Evolutionary conservation across 2,113 vertebrate genomes (phyloP).

Genomic region (Tetrax tetrax): DNA sequence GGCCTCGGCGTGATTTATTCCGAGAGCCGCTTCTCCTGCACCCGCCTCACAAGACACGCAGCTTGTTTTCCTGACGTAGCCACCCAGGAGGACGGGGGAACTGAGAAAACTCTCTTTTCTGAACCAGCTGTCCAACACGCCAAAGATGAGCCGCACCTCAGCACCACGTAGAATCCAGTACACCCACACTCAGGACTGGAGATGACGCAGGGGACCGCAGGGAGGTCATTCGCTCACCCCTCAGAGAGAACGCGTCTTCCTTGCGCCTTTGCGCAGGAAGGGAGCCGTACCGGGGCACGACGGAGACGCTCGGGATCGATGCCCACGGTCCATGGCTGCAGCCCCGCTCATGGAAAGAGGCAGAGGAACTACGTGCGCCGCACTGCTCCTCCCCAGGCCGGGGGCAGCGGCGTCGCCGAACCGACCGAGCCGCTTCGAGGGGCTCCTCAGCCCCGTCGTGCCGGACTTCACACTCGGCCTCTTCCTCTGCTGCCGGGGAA

Average conservation of each 20-base stretch:
- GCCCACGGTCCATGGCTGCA: not conserved
- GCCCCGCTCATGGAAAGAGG: fast-evolving
- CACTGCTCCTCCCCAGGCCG: fast-evolving
- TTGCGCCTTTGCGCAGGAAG: not conserved
- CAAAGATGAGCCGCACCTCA: not conserved
- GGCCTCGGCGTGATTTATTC: not conserved
- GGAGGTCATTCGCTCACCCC: fast-evolving
- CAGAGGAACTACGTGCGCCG: fast-evolving
- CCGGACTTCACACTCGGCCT: fast-evolving
- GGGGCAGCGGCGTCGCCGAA: fast-evolving
- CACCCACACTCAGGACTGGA: not conserved
- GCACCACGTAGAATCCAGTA: not conserved
- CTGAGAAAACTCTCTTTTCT: not conserved
- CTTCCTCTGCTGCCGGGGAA: not conserved
- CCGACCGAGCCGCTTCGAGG: fast-evolving
- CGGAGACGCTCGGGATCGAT: fast-evolving
- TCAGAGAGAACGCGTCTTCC: not conserved
- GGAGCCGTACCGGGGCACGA: fast-evolving
- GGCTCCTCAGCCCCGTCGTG: fast-evolving
- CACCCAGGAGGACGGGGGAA: not conserved
- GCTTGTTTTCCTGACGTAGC: not conserved
- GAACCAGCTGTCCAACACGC: not conserved
- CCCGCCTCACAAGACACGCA: not conserved
- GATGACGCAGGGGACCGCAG: not conserved
- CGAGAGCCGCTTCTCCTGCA: not conserved